A percentile compares a stretch with the other conserved stretches of the same genome.
phyloP scores from a whole-genome alignment of 2,797 vertebrate genomes.

The Chlorospingus semifuscus region DNA sequence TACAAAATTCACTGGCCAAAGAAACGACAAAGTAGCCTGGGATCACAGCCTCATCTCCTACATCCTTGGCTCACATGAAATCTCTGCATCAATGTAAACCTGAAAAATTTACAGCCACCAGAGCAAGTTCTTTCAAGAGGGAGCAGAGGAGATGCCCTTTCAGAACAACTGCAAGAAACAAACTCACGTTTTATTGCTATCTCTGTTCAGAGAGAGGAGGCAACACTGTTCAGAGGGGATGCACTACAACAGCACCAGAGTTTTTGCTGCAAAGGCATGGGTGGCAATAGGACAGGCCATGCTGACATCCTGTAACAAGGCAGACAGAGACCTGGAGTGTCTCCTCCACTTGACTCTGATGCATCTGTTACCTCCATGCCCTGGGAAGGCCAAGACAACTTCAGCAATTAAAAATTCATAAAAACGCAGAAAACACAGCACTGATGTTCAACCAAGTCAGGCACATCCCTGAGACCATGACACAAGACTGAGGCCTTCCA shows the following conservation, averaged over 20 bases:
- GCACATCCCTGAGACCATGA: neutral
- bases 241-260: neutral
- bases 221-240: constrained; percentile 1
- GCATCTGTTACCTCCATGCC: constrained; percentile 3
- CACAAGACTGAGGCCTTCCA: neutral
- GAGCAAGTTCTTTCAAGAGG: neutral
- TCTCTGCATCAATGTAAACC: neutral
- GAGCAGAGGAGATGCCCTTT: neutral
- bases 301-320: constrained; percentile 25
- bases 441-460: neutral
- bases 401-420: constrained; percentile 2
- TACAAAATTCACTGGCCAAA: neutral
- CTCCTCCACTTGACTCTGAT: constrained; percentile 2
- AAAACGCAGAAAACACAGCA: neutral
- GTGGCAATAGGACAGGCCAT: constrained; percentile 20
- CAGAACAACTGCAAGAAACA: neutral
- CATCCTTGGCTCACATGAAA: neutral
- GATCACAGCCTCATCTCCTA: neutral
- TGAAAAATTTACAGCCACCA: neutral
- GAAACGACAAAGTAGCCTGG: neutral
- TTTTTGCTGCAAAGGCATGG: constrained; percentile 26
- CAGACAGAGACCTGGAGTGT: neutral
- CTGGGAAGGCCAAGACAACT: constrained; percentile 40
- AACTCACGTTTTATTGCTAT: constrained; percentile 40
- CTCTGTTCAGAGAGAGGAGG: constrained; percentile 17